phyloP scores from a whole-genome alignment of 2,888 invertebrate genomes.

The Dinocampus coccinellae region DNA sequence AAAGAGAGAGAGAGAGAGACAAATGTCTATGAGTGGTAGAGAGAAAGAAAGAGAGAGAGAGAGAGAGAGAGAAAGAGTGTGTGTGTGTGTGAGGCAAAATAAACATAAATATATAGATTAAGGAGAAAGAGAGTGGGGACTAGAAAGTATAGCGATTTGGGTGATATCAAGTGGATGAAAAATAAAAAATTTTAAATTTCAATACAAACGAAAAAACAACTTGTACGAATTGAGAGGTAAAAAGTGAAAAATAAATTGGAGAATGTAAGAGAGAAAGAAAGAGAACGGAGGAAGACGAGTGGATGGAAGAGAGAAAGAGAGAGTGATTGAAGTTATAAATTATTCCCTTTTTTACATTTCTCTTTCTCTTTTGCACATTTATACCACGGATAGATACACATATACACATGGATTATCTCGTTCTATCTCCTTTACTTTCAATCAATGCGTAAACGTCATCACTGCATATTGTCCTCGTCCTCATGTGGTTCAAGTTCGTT shows the following conservation, averaged over 20 bases:
- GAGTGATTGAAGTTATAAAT: constrained; percentile 18
- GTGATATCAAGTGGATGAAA: constrained; percentile 38
- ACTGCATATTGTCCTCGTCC: constrained; percentile 18
- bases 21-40: too few species aligned
- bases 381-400: neutral
- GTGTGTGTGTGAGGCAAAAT: constrained; percentile 14
- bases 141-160: constrained; percentile 38
- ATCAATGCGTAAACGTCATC: constrained; percentile 25
- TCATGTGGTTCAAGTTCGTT: constrained; percentile 37
- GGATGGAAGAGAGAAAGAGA: constrained; percentile 35
- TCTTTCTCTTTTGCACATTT: neutral
- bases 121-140: constrained; percentile 32
- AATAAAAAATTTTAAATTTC: neutral
- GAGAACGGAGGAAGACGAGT: too few species aligned
- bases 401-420: constrained; percentile 7
- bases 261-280: constrained; percentile 34
- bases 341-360: neutral
- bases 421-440: constrained; percentile 5
- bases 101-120: constrained; percentile 5
- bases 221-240: neutral
- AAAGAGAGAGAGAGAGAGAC: constrained; percentile 30
- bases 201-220: neutral
- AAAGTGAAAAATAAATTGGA: constrained; percentile 40
- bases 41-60: constrained; percentile 18
- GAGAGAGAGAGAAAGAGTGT: constrained; percentile 31